These are phyloP conservation scores for Hydractinia symbiolongicarpus DNA, from an alignment of 30 jellyfish, hydroid and myxozoan species.

Conservation along the genomic window DNA sequence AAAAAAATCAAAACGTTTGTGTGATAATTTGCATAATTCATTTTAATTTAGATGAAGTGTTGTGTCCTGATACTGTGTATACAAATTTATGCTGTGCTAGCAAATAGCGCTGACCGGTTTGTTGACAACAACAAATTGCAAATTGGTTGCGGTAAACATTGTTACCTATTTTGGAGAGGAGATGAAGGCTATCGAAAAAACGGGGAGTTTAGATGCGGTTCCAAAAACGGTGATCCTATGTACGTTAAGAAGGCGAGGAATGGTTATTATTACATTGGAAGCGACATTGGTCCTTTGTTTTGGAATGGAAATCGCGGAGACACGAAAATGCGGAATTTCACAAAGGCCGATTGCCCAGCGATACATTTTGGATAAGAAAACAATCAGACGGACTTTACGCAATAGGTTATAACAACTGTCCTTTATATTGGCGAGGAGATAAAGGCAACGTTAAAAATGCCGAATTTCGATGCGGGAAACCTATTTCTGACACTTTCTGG, in stretches of 20 bases:
- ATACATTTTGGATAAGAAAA: not conserved
- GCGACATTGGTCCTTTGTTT: not conserved
- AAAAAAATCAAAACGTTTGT: too few species aligned
- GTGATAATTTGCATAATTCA: too few species aligned
- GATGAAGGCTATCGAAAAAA: not conserved
- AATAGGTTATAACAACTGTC: slow-evolving; percentile 1
- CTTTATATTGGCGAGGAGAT: not conserved
- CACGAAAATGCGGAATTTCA: not conserved
- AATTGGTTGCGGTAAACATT: not conserved
- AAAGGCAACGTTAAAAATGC: slow-evolving; percentile 2
- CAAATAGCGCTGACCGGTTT: not conserved
- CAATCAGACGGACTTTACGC: not conserved
- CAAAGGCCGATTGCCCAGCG: not conserved
- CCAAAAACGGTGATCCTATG: slow-evolving; percentile 7
- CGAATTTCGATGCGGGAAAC: not conserved
- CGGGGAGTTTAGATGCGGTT: slow-evolving; percentile 10
- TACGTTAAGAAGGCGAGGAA: not conserved
- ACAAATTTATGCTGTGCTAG: too few species aligned
- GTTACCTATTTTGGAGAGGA: slow-evolving; percentile 3
- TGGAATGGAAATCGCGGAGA: slow-evolving; percentile 1
- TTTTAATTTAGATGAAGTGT: too few species aligned
- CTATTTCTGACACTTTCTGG: slow-evolving; percentile 10
- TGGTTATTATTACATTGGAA: not conserved
- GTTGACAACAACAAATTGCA: not conserved
- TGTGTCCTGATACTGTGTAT: too few species aligned